These are phyloP conservation scores for Trichopoda pennipes DNA, from an alignment of 2,888 invertebrate genomes.

Conservation along the genomic window DNA sequence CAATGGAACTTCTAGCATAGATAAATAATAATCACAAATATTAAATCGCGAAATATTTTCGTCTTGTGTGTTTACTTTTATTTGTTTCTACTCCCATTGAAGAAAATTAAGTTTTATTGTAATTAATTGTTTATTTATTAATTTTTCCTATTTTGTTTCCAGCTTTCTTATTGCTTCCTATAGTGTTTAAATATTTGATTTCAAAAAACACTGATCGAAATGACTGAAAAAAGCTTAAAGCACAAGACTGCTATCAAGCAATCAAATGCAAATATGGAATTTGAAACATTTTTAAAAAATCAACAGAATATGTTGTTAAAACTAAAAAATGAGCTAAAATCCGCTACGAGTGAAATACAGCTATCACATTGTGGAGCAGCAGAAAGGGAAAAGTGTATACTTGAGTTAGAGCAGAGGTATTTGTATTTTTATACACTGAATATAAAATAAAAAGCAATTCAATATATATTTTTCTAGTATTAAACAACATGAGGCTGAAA, in stretches of 20 bases:
- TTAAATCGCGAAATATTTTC: no score
- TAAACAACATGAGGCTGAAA: conserved; percentile 54
- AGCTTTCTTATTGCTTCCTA: no score
- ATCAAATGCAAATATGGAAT: conserved; percentile 14
- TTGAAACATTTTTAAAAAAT: conserved; percentile 50
- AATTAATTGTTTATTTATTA: no score
- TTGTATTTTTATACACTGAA: background rate
- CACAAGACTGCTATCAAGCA: conserved; percentile 23
- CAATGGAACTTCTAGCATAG: no score
- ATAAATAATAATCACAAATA: no score
- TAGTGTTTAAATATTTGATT: background rate
- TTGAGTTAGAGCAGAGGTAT: conserved; percentile 61
- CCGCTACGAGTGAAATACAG: conserved; percentile 27
- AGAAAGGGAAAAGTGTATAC: conserved; percentile 57
- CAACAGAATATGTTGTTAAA: conserved; percentile 17
- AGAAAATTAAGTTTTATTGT: no score
- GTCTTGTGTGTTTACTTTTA: no score
- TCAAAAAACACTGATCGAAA: conserved; percentile 28
- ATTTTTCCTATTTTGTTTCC: no score
- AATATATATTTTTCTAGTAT: conserved; percentile 53
- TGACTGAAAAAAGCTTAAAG: conserved; percentile 50
- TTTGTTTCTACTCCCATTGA: no score
- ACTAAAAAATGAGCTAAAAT: conserved; percentile 36
- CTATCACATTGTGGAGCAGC: conserved; percentile 22
- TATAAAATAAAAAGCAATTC: background rate